Evolutionary conservation across 1,140 invertebrate genomes (phyloP).

Genomic region (Saccostrea glomerata): DNA sequence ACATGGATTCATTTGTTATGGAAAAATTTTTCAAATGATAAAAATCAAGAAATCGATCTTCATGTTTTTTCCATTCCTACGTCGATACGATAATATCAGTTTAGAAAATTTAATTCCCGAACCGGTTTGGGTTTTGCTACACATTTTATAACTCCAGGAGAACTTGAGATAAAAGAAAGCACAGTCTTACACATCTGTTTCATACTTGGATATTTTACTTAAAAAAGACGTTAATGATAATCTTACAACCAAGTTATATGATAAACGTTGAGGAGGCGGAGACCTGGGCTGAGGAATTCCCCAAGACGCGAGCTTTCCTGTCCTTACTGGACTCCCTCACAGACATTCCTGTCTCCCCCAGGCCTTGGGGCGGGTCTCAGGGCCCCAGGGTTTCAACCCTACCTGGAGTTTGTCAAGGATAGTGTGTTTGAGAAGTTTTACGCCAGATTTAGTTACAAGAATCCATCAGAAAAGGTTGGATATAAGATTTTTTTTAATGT

Average conservation of each 20-base stretch:
- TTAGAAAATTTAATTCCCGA: too few species aligned
- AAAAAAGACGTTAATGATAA: too few species aligned
- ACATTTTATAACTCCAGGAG: too few species aligned
- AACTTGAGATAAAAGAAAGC: too few species aligned
- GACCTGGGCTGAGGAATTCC: constrained; percentile 86
- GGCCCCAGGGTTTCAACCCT: constrained; percentile 92
- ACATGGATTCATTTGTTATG: too few species aligned
- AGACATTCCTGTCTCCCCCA: constrained; percentile 86
- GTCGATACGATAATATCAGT: too few species aligned
- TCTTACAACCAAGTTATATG: constrained; percentile 37
- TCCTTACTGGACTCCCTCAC: constrained; percentile 88
- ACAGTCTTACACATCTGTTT: too few species aligned
- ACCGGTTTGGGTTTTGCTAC: too few species aligned
- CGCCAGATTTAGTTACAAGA: constrained; percentile 88
- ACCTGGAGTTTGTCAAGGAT: constrained; percentile 89
- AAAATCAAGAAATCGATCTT: too few species aligned
- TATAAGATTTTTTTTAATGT: not conserved
- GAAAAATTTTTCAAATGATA: too few species aligned
- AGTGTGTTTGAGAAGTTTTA: constrained; percentile 89
- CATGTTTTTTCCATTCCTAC: too few species aligned
- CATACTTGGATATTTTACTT: too few species aligned
- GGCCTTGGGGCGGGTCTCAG: constrained; percentile 89
- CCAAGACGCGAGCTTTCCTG: constrained; percentile 85
- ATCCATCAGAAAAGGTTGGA: constrained; percentile 85
- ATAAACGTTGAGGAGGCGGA: constrained; percentile 88